Evolutionary conservation across 1,140 invertebrate genomes (phyloP).

Genomic region (silkworm (Bombyx mori)): DNA sequence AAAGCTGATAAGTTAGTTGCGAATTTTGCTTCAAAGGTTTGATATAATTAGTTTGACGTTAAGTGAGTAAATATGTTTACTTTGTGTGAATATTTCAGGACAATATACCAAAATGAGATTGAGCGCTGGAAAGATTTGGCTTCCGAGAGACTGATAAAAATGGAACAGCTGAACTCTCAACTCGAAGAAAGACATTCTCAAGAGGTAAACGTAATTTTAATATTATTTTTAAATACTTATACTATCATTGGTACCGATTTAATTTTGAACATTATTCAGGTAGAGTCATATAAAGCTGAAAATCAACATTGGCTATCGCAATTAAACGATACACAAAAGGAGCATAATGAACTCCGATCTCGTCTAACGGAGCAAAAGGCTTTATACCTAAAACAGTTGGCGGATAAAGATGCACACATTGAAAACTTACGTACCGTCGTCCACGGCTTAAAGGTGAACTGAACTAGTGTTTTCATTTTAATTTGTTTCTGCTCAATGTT

Average conservation of each 20-base stretch:
- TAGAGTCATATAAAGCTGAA: slow-evolving; percentile 62
- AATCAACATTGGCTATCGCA: slow-evolving; percentile 62
- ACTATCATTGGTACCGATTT: neutral
- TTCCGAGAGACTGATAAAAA: slow-evolving; percentile 55
- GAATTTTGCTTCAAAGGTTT: neutral
- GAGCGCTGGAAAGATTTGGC: slow-evolving; percentile 63
- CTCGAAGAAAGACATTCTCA: slow-evolving; percentile 55
- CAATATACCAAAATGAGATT: slow-evolving; percentile 45
- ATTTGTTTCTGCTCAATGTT: no score
- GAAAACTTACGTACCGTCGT: slow-evolving; percentile 51
- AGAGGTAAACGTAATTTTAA: slow-evolving; percentile 32
- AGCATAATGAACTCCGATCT: slow-evolving; percentile 46
- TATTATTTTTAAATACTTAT: neutral
- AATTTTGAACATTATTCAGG: slow-evolving; percentile 14
- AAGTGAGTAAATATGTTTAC: slow-evolving; percentile 2
- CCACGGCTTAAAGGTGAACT: slow-evolving; percentile 53
- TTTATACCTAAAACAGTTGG: slow-evolving; percentile 41
- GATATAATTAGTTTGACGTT: neutral
- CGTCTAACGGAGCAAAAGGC: slow-evolving; percentile 56
- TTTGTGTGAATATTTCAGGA: slow-evolving; percentile 25
- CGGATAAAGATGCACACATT: slow-evolving; percentile 60
- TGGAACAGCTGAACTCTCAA: slow-evolving; percentile 58
- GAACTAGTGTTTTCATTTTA: neutral
- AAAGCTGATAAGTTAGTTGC: slow-evolving; percentile 49
- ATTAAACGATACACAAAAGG: slow-evolving; percentile 45